Evolutionary conservation across 1,140 invertebrate genomes (phyloP), one percentile per base, ranked within the genome.

Genomic region (Drosophila kepulauana): DNA sequence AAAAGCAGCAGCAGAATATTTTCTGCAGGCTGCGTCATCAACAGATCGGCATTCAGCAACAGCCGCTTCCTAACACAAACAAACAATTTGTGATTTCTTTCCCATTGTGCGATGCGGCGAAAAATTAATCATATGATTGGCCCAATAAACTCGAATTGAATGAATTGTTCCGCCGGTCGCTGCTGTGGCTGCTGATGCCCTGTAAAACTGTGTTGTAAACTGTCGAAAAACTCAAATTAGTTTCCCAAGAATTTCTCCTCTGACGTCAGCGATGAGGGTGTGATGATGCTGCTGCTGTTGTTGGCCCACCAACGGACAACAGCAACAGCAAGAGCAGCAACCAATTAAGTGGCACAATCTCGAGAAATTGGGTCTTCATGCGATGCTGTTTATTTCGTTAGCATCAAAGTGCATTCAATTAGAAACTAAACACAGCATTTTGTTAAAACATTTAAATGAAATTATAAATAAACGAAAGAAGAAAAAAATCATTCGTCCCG

Each of bases 71-170:
- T 64, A 71, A 70, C 13, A 28, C 35, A 71, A 75, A 71, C 59
- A 75, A 75, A 75, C 58, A 63, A 11, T 52, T 52, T 52, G 25
- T 52, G 52, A 49, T 69, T 75, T 30, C 16, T 73, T 51, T 75
- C 54, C 52, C 58, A 51, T 65, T 63, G 49, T 59, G 51, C 64
- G 45, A 10, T 11, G 35, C 51, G 16, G 65, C 43, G 66, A 67
- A 66, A 74, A 86, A 87, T 87, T 87, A 88, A 88, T 87, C 84
- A 87, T 87, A 88, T 72, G 59, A 88, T 87, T 82, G 82, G 69
- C 65, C 84, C 69, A 87, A 82, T 87, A 79, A 86, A 75, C 57
- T 69, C 35, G 58, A 68, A 73, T 51, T 30, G 30, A n/a, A 46
- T 28, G 43, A 48, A 45, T 28, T 16, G 46, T 25, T 69, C 59